Conservation (phyloP, 2,797 vertebrate species). For the Eulemur coronatus region DNA sequence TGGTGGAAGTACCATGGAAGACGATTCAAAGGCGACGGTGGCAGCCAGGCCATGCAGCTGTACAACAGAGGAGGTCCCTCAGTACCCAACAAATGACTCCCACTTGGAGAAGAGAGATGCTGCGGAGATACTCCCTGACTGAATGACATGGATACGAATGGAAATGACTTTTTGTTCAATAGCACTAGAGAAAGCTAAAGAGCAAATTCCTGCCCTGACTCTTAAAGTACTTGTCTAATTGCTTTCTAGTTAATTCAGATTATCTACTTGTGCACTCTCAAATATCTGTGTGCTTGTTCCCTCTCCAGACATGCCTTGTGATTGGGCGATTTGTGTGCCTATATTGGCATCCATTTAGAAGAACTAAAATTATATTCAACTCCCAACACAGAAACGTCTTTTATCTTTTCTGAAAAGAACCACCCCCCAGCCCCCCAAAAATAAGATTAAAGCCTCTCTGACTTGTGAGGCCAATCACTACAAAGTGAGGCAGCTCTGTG, state of each 20-base stretch:
- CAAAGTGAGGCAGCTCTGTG: background rate
- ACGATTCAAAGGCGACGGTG: no score
- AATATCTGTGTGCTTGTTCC: background rate
- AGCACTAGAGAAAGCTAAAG: background rate
- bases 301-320: background rate
- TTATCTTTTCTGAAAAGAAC: background rate
- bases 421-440: rapidly evolving
- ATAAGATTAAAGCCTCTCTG: background rate
- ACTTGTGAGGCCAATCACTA: background rate
- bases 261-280: background rate
- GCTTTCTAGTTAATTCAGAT: background rate
- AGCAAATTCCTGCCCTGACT: background rate
- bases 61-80: no score
- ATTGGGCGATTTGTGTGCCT: background rate
- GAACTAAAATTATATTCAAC: background rate
- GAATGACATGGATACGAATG: background rate
- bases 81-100: background rate
- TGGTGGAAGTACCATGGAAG: background rate
- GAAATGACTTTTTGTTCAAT: background rate
- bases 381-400: background rate
- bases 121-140: background rate
- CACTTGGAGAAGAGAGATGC: background rate
- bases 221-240: background rate
- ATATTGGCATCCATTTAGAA: background rate
- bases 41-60: background rate